Evolutionary conservation across 2,113 vertebrate species (phyloP), one percentile per base, ranked within the genome.

Genomic region (Cyprinodon brontotheroides): DNA sequence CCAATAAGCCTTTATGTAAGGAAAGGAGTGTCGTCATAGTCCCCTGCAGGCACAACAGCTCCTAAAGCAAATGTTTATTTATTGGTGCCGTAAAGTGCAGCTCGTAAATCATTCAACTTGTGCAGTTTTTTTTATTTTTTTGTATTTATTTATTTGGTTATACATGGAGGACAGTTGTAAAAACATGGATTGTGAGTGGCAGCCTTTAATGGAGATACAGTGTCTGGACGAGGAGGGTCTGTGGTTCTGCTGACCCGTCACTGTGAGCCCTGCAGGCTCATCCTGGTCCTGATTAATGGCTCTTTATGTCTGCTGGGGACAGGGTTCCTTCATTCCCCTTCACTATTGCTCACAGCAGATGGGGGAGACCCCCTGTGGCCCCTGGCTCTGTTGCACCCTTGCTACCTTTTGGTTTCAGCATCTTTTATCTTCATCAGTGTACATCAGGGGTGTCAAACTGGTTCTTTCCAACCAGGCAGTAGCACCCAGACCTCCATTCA

Each of bases 261-360:
- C 80, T 71, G 78, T 4, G 67, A 63, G 77, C 80, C 78, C 88
- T 87, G 86, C 84, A 85, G 85, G 89, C 87, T 80, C 88, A 79
- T 93, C 91, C 89, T 78, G 79, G 64, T 78, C 72, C 86, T 91
- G 89, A 93, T 91, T 91, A 90, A 93, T 93, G 91, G 84, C 79
- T 84, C 89, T 89, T 15, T 20, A 57, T 57, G 89, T 91, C 92
- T 78, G 66, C 74, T 15, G 83, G 65, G 79, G 78, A 81, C 72
- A 78, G 72, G 73, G 36, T 13, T 81, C 70, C 67, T 74, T 80
- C 40, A n/a, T 77, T 84, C 74, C 53, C 78, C 77, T 87, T 84
- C 82, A 83, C 78, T 11, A 7, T 86, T 88, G 75, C 86, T 79
- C 73, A 87, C 83, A 90, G 83, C 91, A 91, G 89, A 92, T 92